A percentile compares a stretch with the other conserved stretches of the same genome.
Conservation (phyloP, 2,888 invertebrate species). For the Cremastobaeus sp. region DNA sequence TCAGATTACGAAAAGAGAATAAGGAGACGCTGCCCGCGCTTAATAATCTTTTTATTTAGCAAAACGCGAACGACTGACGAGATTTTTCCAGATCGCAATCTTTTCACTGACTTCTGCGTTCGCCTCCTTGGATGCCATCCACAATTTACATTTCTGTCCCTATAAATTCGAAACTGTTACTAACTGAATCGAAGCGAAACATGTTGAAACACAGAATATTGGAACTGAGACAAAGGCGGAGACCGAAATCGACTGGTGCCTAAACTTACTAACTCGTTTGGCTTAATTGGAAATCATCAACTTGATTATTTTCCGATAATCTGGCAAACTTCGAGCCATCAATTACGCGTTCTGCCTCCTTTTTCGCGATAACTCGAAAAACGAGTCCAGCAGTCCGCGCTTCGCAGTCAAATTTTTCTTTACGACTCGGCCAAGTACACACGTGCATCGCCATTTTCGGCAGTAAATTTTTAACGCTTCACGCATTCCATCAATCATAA, state of each 20-base stretch:
- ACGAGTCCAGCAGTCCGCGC: slow-evolving; percentile 28
- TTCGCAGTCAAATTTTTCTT: slow-evolving; percentile 20
- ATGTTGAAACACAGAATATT: slow-evolving; percentile 10
- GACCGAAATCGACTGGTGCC: too few species aligned
- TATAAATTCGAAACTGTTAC: slow-evolving; percentile 21
- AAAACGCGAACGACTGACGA: slow-evolving; percentile 1
- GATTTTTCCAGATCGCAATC: slow-evolving; percentile 22
- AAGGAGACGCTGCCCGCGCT: not conserved
- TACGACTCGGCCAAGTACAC: slow-evolving; percentile 39
- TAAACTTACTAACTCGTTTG: too few species aligned
- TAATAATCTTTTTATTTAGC: slow-evolving; percentile 15
- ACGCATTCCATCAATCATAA: slow-evolving; percentile 59
- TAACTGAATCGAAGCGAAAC: slow-evolving; percentile 15
- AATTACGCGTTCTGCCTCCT: slow-evolving; percentile 29
- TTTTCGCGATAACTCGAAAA: slow-evolving; percentile 30
- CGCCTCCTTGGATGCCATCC: slow-evolving; percentile 21
- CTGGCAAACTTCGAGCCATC: slow-evolving; percentile 21
- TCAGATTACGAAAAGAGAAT: too few species aligned
- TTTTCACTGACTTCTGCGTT: slow-evolving; percentile 17
- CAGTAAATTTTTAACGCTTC: slow-evolving; percentile 60
- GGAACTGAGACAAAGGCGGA: not conserved
- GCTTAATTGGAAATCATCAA: slow-evolving; percentile 34
- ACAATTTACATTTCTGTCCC: slow-evolving; percentile 24
- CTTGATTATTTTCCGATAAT: slow-evolving; percentile 45
- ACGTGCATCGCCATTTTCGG: slow-evolving; percentile 1